Conservation (phyloP, 2,888 invertebrate genomes). For the Pyrgus malvae region DNA sequence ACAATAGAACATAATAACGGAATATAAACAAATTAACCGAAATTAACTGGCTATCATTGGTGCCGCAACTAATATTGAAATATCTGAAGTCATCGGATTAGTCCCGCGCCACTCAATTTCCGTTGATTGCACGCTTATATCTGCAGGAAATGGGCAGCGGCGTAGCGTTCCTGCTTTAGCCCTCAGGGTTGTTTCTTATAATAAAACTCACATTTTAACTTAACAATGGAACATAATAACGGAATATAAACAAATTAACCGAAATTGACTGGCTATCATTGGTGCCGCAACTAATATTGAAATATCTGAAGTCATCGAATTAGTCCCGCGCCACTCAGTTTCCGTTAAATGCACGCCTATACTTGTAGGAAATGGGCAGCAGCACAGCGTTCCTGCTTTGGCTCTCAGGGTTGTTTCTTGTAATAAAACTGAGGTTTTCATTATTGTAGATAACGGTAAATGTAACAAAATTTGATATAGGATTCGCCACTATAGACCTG, state of each 20-base stretch:
- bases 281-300: constrained; percentile 33
- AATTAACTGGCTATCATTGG: too few relatives aligned
- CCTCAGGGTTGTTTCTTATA: constrained; percentile 4
- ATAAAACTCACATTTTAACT: not conserved
- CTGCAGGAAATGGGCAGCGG: constrained; percentile 23
- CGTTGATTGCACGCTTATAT: constrained; percentile 37
- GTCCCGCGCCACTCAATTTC: constrained; percentile 43
- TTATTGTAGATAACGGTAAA: too few relatives aligned
- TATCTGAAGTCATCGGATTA: constrained; percentile 37
- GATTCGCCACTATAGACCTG: too few relatives aligned
- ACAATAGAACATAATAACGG: too few relatives aligned
- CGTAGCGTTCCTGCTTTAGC: constrained; percentile 5
- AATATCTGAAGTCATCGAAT: constrained; percentile 37
- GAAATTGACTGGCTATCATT: constrained; percentile 26
- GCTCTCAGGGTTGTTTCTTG: constrained; percentile 5
- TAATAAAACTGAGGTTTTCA: too few relatives aligned
- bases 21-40: too few relatives aligned
- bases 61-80: constrained; percentile 32
- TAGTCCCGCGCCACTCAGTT: constrained; percentile 41
- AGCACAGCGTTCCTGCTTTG: constrained; percentile 7
- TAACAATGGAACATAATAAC: constrained; percentile 3
- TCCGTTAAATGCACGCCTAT: constrained; percentile 39
- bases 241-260: constrained; percentile 40
- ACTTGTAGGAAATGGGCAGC: constrained; percentile 21
- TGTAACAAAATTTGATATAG: too few relatives aligned